Evolutionary conservation across 2,113 vertebrate species (phyloP).

Genomic region (Petaurus breviceps): DNA sequence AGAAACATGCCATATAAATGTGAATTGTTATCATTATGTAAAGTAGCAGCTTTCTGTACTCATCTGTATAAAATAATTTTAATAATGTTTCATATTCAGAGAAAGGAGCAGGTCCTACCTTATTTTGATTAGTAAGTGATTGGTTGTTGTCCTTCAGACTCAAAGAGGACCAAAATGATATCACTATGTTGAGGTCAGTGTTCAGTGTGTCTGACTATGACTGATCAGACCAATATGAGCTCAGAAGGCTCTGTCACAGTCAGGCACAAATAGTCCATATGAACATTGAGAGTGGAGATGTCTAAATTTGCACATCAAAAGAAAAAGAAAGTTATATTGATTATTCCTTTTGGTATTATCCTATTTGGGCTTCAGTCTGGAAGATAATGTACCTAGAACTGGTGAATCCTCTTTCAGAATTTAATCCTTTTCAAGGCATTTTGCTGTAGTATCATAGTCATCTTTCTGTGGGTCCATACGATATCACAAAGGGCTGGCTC

Average conservation of each 20-base stretch:
- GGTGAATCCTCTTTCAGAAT: constrained; percentile 44
- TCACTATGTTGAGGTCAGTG: not conserved
- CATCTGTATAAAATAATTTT: constrained; percentile 39
- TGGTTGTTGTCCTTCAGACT: not conserved
- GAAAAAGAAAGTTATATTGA: not conserved
- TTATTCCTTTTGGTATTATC: constrained; percentile 43
- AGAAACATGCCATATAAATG: not conserved
- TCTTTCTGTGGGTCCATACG: constrained; percentile 1
- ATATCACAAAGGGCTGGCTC: not conserved
- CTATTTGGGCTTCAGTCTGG: not conserved
- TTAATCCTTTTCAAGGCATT: constrained; percentile 49
- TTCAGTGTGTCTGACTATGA: not conserved
- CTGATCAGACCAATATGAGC: not conserved
- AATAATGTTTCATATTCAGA: not conserved
- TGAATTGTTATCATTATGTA: not conserved
- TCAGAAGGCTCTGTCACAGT: not conserved
- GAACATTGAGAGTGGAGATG: not conserved
- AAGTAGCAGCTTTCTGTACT: not conserved
- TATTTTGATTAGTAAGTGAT: constrained; percentile 9
- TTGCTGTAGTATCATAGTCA: constrained; percentile 39
- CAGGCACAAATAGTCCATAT: not conserved
- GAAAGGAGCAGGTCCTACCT: constrained; percentile 8
- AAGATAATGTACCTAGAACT: constrained; percentile 18
- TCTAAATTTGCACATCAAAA: not conserved
- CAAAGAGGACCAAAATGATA: not conserved